A percentile compares a stretch with the other conserved stretches of the same genome.
Conservation (phyloP, 2,888 invertebrate species). For the Iselma pallidipennis region DNA sequence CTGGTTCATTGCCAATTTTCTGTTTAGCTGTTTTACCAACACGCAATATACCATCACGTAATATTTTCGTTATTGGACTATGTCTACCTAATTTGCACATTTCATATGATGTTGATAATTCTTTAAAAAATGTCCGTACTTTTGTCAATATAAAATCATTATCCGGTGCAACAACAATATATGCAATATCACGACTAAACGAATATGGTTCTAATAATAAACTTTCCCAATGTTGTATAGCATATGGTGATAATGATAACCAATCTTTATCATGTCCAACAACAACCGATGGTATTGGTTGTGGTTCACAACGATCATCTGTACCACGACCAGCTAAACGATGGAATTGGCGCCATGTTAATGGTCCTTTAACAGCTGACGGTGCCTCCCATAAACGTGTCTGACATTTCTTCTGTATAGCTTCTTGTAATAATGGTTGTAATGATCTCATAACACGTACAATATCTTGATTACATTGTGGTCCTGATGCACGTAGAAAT, state of each 20-base stretch:
- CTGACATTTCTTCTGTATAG: conserved; percentile 91
- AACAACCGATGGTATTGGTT: conserved; percentile 92
- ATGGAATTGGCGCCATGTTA: conserved; percentile 99
- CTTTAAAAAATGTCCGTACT: conserved; percentile 87
- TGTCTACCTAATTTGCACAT: conserved; percentile 92
- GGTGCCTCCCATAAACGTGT: conserved; percentile 89
- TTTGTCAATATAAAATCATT: conserved; percentile 79
- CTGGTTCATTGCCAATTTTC: conserved; percentile 65
- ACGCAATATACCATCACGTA: conserved; percentile 85
- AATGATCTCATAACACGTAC: conserved; percentile 88
- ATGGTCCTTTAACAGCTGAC: conserved; percentile 89
- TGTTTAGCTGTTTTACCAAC: conserved; percentile 71
- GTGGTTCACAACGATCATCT: conserved; percentile 95
- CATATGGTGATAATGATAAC: conserved; percentile 92
- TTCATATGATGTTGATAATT: conserved; percentile 92
- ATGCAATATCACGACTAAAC: conserved; percentile 92
- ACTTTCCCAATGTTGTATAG: conserved; percentile 95
- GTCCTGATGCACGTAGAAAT: conserved; percentile 80
- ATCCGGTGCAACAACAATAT: conserved; percentile 93
- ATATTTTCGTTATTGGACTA: conserved; percentile 81
- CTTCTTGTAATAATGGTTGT: conserved; percentile 92
- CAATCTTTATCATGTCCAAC: conserved; percentile 96
- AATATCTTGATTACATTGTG: conserved; percentile 88
- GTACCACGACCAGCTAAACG: conserved; percentile 91
- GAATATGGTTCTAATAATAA: conserved; percentile 96